Conservation (phyloP, 30 jellyfish, hydroid and myxozoan genomes). For the Euphysa ruthae region DNA sequence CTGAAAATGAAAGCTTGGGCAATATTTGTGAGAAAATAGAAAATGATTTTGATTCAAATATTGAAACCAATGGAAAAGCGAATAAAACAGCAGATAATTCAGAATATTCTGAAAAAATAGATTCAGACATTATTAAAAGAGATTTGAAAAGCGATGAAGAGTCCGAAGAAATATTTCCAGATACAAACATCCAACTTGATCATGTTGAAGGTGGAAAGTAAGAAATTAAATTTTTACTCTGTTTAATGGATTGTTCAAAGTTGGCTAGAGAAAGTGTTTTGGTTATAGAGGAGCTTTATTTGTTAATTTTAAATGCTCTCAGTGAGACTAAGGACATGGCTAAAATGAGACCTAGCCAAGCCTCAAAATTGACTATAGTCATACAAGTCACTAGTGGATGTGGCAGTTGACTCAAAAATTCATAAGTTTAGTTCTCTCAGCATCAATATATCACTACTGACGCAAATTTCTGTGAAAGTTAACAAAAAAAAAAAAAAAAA, state of each 20-base stretch:
- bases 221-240: not conserved
- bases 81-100: not conserved
- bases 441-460: too few relatives aligned
- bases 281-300: too few relatives aligned
- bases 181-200: slow-evolving; percentile 69
- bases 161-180: slow-evolving; percentile 47
- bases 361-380: too few relatives aligned
- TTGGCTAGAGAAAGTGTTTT: too few relatives aligned
- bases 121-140: not conserved
- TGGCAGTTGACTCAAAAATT: too few relatives aligned
- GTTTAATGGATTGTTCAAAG: not conserved
- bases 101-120: slow-evolving; percentile 11
- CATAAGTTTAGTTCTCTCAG: too few relatives aligned
- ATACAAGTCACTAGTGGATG: too few relatives aligned
- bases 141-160: slow-evolving; percentile 12
- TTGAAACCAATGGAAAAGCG: not conserved
- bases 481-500: too few relatives aligned
- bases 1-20: not conserved
- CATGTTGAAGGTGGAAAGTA: slow-evolving; percentile 79
- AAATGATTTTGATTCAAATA: not conserved
- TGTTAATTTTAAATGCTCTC: too few relatives aligned
- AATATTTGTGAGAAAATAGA: not conserved
- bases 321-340: too few relatives aligned
- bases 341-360: too few relatives aligned
- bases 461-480: too few relatives aligned